phyloP scores from a whole-genome alignment of 2,113 vertebrate genomes.

The Epinephelus lanceolatus region DNA sequence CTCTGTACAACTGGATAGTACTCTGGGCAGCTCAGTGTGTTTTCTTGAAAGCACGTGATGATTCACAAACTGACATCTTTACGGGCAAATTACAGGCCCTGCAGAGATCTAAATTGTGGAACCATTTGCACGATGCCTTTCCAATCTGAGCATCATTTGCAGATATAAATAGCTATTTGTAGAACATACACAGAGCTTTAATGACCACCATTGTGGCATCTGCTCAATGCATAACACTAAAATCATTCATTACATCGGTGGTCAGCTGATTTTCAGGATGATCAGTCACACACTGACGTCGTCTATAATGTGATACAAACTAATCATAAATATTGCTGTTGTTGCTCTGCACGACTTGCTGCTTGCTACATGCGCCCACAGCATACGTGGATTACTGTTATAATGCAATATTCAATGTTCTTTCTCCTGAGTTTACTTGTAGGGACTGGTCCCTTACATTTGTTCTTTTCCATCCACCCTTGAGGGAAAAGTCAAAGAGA shows the following conservation, averaged over 20 bases:
- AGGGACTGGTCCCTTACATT: conserved; percentile 77
- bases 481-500: conserved; percentile 66
- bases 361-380: conserved; percentile 37
- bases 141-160: neutral
- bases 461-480: conserved; percentile 69
- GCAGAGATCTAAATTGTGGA: neutral
- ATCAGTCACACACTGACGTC: neutral
- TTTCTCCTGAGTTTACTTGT: conserved; percentile 68
- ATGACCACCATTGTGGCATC: neutral
- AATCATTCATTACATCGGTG: neutral
- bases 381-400: conserved; percentile 52
- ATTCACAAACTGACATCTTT: neutral
- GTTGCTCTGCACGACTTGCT: conserved; percentile 24
- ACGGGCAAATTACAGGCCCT: neutral
- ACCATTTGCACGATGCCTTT: neutral
- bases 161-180: neutral
- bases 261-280: neutral
- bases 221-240: neutral
- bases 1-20: neutral
- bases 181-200: neutral
- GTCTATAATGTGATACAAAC: neutral
- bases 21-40: neutral
- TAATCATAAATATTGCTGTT: neutral
- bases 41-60: neutral
- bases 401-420: conserved; percentile 51